Evolutionary conservation across 2,797 vertebrate genomes (phyloP).

Genomic region (Babyrousa celebensis): DNA sequence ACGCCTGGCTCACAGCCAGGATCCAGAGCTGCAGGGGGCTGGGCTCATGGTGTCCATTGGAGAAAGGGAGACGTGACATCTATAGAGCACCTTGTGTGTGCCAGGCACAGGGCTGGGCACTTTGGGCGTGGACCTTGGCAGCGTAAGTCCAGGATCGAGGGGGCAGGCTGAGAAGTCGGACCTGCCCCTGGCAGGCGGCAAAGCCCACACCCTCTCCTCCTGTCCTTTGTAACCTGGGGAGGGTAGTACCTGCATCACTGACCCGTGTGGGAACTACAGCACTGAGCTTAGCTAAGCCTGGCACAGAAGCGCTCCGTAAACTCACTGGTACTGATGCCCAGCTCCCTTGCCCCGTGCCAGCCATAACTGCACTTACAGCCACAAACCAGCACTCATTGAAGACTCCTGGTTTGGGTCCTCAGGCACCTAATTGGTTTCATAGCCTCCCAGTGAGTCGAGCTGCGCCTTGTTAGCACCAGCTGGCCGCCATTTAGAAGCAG

Average conservation of each 20-base stretch:
- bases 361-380: not conserved
- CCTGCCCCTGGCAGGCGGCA: not conserved
- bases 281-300: not conserved
- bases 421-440: not conserved
- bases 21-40: not conserved
- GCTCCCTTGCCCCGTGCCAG: not conserved
- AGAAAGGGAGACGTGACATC: not conserved
- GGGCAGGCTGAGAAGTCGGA: not conserved
- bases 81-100: too few species aligned
- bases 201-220: not conserved
- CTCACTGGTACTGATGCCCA: not conserved
- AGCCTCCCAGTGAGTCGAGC: not conserved
- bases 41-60: accelerated
- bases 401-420: not conserved
- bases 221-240: not conserved
- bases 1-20: not conserved
- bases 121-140: accelerated
- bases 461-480: not conserved
- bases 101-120: not conserved
- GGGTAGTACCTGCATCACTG: accelerated
- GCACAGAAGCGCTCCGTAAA: constrained; percentile 58
- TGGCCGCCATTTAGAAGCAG: not conserved
- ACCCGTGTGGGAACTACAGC: not conserved
- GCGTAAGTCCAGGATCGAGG: too few species aligned
- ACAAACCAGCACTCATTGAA: not conserved